Base-by-base conservation (phyloP, 2,888 invertebrate genomes). In the Pseudococcus viburni region DNA sequence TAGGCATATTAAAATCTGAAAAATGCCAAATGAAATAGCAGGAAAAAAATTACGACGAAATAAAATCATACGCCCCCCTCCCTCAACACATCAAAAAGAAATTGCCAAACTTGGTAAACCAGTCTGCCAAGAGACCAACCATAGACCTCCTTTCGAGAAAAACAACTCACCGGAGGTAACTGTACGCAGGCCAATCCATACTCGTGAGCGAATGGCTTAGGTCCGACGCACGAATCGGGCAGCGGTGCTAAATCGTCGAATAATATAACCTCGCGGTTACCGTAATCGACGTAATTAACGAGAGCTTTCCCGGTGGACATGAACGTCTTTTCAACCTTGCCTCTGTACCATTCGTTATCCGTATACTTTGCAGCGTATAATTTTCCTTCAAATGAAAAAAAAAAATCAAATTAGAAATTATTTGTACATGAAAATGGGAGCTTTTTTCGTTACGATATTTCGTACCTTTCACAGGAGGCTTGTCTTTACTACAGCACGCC, bases 281-380 rank as follows among this genome's bases (percentile, higher is more conserved):
- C 99, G 91, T 98, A 99, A 92, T 99, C 99, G 90, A 99, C 94
- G 93, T 97, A 99, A 89, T 96, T 94, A 51, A 99, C 96, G 87
- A 94, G 94, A 17, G 95, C 95, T 91, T 95, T 95, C 22, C 87
- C 42, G 17, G n/a, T 87, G n/a, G 87, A 42, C 89, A 94, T 93
- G 59, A 90, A 90, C 1, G 96, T 92, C 91, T 95, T 96, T 91
- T 98, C 97, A n/a, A 99, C 94, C 91, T 95, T 96, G 0, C 97
- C 99, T 90, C 99, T 94, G 92, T 99, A 99, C 99, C 99, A 99
- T 91, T 96, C 95, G 90, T 96, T 95, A 64, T 89, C 99, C 46
- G 95, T 94, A 92, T 97, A 99, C 91, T 94, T 95, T 51, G 99
- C 98, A 26, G 98, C 99, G 91, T 98, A 98, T 46, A 98, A 91